phyloP scores from a whole-genome alignment of 2,113 vertebrate species.

The Platysternon megacephalum region DNA sequence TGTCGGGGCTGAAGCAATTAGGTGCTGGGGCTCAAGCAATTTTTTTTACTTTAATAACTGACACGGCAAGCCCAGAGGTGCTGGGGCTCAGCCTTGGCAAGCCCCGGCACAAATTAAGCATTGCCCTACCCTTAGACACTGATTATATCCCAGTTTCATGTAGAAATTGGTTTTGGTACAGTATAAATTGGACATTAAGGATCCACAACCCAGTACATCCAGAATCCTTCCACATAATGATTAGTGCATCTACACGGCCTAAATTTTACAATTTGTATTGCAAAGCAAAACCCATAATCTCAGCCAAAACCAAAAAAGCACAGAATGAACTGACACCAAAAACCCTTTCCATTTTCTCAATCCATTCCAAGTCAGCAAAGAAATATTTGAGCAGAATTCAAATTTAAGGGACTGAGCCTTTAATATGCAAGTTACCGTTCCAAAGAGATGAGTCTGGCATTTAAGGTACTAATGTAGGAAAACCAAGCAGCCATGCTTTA shows the following conservation, averaged over 20 bases:
- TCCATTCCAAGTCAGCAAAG: rapidly evolving
- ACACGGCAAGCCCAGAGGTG: no score
- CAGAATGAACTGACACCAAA: not conserved
- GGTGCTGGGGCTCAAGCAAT: no score
- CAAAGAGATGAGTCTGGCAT: not conserved
- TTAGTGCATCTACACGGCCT: not conserved
- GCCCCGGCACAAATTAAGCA: no score
- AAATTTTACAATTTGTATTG: not conserved
- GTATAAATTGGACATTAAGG: not conserved
- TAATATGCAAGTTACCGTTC: not conserved
- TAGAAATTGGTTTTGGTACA: rapidly evolving
- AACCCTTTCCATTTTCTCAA: not conserved
- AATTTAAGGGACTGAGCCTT: not conserved
- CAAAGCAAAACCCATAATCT: not conserved
- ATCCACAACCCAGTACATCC: not conserved
- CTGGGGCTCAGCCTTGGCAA: no score
- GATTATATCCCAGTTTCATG: not conserved
- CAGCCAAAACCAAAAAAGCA: not conserved
- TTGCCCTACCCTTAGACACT: not conserved
- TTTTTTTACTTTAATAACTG: no score
- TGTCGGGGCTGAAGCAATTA: no score
- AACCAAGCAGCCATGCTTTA: not conserved
- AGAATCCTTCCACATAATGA: not conserved
- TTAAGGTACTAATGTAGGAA: not conserved
- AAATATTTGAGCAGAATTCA: not conserved